A percentile compares a stretch with the other conserved stretches of the same genome.
Evolutionary conservation across 2,113 vertebrate genomes (phyloP).

Genomic region (Myxocyprinus asiaticus): DNA sequence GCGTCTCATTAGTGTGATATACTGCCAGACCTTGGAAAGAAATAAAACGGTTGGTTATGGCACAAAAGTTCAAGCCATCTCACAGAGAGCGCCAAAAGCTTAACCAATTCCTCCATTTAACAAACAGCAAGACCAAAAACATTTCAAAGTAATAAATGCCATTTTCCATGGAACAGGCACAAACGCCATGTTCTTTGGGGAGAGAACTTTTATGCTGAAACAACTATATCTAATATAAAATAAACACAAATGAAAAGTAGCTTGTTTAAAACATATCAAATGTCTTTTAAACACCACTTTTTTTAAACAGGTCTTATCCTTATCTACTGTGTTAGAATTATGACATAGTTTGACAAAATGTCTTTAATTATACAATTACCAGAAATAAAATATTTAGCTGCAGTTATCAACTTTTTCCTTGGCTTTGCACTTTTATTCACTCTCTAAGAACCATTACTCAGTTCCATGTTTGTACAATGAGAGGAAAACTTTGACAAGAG

Average conservation of each 20-base stretch:
- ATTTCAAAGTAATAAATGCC: conserved; percentile 14
- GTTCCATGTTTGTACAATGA: conserved; percentile 41
- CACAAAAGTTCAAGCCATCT: not conserved
- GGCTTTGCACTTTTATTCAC: conserved; percentile 3
- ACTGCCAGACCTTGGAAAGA: conserved; percentile 90
- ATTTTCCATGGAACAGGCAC: not conserved
- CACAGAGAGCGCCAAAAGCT: too few relatives aligned
- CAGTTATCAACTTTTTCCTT: not conserved
- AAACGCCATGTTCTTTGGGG: not conserved
- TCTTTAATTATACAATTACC: too few relatives aligned
- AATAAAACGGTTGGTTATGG: not conserved
- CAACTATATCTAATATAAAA: too few relatives aligned
- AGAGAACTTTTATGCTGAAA: not conserved
- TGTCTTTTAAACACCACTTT: too few relatives aligned
- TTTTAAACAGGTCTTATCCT: too few relatives aligned
- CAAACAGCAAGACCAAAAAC: conserved; percentile 17
- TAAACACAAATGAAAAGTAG: too few relatives aligned
- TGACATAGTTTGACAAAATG: too few relatives aligned
- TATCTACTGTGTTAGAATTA: too few relatives aligned
- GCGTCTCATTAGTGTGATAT: conserved; percentile 95
- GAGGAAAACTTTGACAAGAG: conserved; percentile 16
- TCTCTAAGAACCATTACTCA: conserved; percentile 26
- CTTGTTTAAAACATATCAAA: too few relatives aligned
- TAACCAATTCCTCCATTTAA: not conserved
- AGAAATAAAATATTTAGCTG: too few relatives aligned